These are phyloP conservation scores for Pseudanteris insignis DNA, from an alignment of 2,888 invertebrate genomes.

Conservation along the genomic window DNA sequence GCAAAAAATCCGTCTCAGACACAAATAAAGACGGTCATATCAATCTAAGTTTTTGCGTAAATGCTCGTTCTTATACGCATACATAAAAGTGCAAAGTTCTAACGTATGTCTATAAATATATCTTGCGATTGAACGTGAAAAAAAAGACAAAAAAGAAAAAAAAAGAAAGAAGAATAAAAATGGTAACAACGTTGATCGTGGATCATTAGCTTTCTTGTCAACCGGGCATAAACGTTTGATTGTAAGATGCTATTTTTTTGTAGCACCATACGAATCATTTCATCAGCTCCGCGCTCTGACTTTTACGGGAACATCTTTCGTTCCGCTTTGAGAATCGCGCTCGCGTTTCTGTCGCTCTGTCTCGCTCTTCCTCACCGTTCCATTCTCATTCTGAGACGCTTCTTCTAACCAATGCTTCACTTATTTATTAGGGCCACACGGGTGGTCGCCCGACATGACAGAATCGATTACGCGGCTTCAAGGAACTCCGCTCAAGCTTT, in stretches of 20 bases:
- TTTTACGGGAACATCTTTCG: slow-evolving; percentile 42
- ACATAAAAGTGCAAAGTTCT: too few relatives aligned
- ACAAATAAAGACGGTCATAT: too few relatives aligned
- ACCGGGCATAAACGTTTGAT: slow-evolving; percentile 37
- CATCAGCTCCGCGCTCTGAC: slow-evolving; percentile 33
- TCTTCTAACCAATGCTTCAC: slow-evolving; percentile 64
- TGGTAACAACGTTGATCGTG: too few relatives aligned
- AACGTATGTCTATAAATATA: too few relatives aligned
- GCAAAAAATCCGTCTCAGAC: too few relatives aligned
- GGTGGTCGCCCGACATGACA: slow-evolving; percentile 67
- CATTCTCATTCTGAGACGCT: too few relatives aligned
- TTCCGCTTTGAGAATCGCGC: slow-evolving; percentile 34
- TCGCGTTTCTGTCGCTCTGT: slow-evolving; percentile 14
- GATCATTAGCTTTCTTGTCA: too few relatives aligned
- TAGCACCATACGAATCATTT: slow-evolving; percentile 7
- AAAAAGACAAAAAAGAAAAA: too few relatives aligned
- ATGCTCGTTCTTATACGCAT: too few relatives aligned
- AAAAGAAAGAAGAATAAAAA: too few relatives aligned
- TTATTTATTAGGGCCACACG: slow-evolving; percentile 66
- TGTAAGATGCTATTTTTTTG: slow-evolving; percentile 35
- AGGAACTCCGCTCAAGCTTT: slow-evolving; percentile 58
- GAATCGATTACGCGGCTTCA: slow-evolving; percentile 67
- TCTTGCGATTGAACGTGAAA: too few relatives aligned
- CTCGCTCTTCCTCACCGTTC: slow-evolving; percentile 11
- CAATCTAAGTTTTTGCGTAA: too few relatives aligned